These are phyloP conservation scores for Cettia cetti DNA, from an alignment of 2,113 vertebrate species.

Conservation along the genomic window DNA sequence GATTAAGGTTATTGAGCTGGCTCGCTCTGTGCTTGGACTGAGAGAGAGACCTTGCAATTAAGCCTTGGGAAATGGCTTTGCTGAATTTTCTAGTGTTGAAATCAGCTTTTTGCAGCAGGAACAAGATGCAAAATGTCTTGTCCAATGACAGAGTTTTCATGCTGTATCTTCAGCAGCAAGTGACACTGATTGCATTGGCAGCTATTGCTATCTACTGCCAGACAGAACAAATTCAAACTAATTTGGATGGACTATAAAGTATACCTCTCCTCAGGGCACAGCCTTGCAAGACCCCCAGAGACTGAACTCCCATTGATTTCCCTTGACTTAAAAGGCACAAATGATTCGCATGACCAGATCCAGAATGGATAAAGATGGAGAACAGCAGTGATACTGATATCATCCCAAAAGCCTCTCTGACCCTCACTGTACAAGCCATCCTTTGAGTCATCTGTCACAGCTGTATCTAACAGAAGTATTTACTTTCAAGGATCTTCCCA, in stretches of 20 bases:
- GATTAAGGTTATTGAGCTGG: constrained; percentile 1
- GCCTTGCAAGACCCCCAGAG: neutral
- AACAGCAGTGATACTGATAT: constrained; percentile 7
- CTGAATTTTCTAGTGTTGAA: neutral
- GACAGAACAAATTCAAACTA: constrained; percentile 28
- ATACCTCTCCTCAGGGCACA: constrained; percentile 19
- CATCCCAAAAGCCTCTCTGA: neutral
- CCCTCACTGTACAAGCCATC: neutral
- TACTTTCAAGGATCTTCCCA: neutral
- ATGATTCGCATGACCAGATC: constrained; percentile 38
- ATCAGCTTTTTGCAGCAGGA: neutral
- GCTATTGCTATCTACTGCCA: neutral
- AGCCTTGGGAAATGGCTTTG: neutral
- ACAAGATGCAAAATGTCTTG: constrained; percentile 10
- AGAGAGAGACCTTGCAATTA: neutral
- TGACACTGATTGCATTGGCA: constrained; percentile 25
- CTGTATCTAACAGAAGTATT: neutral
- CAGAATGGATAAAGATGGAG: constrained; percentile 42
- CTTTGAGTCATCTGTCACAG: constrained; percentile 27
- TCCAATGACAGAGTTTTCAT: constrained; percentile 25
- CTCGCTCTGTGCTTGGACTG: neutral
- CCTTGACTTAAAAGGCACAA: constrained; percentile 44
- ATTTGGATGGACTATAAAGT: constrained; percentile 38
- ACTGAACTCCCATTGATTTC: constrained; percentile 57
- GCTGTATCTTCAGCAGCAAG: constrained; percentile 15